Conservation (phyloP, 2,888 invertebrate species). For the Dendrolimus houi region DNA sequence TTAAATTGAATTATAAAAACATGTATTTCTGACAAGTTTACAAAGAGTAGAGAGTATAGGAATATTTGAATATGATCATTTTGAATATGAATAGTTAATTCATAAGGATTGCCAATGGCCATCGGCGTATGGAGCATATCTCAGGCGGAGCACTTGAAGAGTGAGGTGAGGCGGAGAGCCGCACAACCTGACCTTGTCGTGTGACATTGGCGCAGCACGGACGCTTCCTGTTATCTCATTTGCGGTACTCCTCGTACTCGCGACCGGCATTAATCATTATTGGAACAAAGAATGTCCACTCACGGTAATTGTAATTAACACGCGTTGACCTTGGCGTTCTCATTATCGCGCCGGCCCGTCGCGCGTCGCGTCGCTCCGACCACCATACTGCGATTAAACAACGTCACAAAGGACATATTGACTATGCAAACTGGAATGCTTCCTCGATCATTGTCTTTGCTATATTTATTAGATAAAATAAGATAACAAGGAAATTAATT, state of each 20-base stretch:
- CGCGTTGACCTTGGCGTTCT: slow-evolving; percentile 45
- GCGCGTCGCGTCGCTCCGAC: slow-evolving; percentile 20
- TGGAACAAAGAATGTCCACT: slow-evolving; percentile 76
- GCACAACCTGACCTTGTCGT: slow-evolving; percentile 43
- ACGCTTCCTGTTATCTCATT: slow-evolving; percentile 73
- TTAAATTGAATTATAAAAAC: no score
- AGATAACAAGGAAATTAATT: slow-evolving; percentile 35
- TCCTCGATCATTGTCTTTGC: slow-evolving; percentile 57
- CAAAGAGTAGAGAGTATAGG: no score
- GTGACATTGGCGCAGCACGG: slow-evolving; percentile 64
- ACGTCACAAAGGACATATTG: slow-evolving; percentile 63
- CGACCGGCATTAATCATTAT: slow-evolving; percentile 70
- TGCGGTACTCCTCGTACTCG: slow-evolving; percentile 60
- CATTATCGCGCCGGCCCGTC: slow-evolving; percentile 39
- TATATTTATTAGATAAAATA: slow-evolving; percentile 27
- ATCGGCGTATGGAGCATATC: background rate
- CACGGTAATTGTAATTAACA: slow-evolving; percentile 73
- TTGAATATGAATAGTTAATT: no score
- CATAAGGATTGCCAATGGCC: background rate
- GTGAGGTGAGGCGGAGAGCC: slow-evolving; percentile 10
- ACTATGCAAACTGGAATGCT: slow-evolving; percentile 51
- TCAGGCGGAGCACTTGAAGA: background rate
- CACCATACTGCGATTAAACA: slow-evolving; percentile 26
- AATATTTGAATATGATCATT: no score
- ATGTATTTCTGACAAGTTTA: no score